Conservation (phyloP, 2,888 invertebrate genomes). For the Colletes collaris region DNA sequence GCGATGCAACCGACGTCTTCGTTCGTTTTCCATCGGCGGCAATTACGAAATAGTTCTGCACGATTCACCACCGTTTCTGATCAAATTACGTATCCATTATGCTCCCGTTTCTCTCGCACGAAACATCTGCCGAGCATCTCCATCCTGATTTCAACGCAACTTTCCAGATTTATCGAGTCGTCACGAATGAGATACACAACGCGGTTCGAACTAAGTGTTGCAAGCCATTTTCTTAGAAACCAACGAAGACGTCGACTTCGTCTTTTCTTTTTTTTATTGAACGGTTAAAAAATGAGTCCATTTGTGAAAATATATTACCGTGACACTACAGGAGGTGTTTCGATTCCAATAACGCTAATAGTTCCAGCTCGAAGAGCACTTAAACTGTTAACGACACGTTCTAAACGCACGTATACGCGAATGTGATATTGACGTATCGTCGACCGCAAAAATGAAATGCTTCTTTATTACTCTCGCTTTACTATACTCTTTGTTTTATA, state of each 20-base stretch:
- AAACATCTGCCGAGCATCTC: no score
- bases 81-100: neutral
- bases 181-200: no score
- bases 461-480: neutral
- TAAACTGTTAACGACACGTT: neutral
- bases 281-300: no score
- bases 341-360: neutral
- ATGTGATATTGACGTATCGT: constrained; percentile 13
- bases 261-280: no score
- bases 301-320: neutral
- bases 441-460: neutral
- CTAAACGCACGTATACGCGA: neutral
- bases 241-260: no score
- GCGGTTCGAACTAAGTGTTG: no score
- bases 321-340: neutral
- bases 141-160: no score
- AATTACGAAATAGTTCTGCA: constrained; percentile 45
- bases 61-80: neutral
- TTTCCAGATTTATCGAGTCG: no score
- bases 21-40: constrained; percentile 26
- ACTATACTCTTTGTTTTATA: neutral
- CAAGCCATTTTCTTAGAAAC: no score
- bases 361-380: neutral
- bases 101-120: no score
- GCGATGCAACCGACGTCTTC: constrained; percentile 33